Base-by-base conservation (phyloP, 2,797 vertebrate species). In the Gymnopithys bicolor region DNA sequence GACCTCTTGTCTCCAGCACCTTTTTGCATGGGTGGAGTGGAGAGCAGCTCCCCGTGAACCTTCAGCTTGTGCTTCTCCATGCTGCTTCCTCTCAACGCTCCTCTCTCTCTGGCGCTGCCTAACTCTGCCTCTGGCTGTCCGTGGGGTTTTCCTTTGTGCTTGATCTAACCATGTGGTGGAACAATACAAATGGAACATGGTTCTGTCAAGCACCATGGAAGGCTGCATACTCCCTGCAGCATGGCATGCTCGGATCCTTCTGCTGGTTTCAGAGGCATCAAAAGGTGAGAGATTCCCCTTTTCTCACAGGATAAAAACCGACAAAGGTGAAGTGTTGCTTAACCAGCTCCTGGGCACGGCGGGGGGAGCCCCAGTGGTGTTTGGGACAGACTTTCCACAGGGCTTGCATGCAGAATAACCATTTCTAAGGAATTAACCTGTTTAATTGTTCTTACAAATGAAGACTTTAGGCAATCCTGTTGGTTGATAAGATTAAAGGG, bases 121-220 rank as follows among this genome's bases (percentile, higher is more conserved):
- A 98, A 98, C 98, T 98, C 98, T 98, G 98, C 98, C 97, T 98
- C 98, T 98, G 97, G 97, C 98, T 98, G 85, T 98, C 98, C 97
- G 98, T 98, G 98, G 98, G 98, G 99, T 99, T 99, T 99, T 99
- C 99, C 99, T 99, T 99, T 99, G 99, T 99, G 99, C 99, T 99
- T 99, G 99, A 99, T 99, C 99, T 99, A 99, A 99, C 99, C 99
- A 99, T 99, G 99, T 99, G 99, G 99, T 99, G 98, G 98, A 98
- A 99, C 98, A 98, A 98, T 98, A 98, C 98, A 99, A 99, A 98
- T 98, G 98, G 99, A 99, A 99, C 99, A 99, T 99, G 99, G 99
- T 99, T 99, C 99, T 98, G 99, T 99, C 99, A 99, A 99, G 99
- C 99, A 99, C 99, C 99, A 99, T 99, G 99, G 99, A 99, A 99